Evolutionary conservation across 2,888 invertebrate species (phyloP).

Genomic region (Netelia fuscicornis): DNA sequence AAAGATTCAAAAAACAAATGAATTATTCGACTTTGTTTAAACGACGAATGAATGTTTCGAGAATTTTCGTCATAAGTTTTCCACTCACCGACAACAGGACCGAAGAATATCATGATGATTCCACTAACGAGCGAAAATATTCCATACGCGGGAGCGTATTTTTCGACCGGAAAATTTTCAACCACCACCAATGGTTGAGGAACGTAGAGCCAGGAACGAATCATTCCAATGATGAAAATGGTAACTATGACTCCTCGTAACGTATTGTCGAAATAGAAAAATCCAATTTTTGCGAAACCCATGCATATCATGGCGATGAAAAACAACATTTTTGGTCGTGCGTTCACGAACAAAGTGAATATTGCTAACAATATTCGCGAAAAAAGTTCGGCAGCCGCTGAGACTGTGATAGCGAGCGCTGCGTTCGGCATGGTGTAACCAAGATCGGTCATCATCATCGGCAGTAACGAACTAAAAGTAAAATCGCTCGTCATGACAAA

Average conservation of each 20-base stretch:
- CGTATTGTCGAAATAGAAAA: constrained; percentile 86
- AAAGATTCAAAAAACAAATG: neutral
- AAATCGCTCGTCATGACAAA: constrained; percentile 90
- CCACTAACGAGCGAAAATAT: constrained; percentile 91
- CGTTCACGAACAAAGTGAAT: constrained; percentile 87
- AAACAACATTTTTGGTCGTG: constrained; percentile 89
- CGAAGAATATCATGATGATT: constrained; percentile 88
- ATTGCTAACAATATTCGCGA: constrained; percentile 88
- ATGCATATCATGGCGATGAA: constrained; percentile 89
- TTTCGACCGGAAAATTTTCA: constrained; percentile 88
- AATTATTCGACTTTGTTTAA: constrained; percentile 4
- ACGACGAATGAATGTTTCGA: neutral
- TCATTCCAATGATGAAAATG: constrained; percentile 88
- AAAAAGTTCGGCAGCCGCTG: constrained; percentile 89
- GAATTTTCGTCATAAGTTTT: neutral
- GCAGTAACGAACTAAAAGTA: constrained; percentile 90
- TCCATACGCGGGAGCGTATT: constrained; percentile 91
- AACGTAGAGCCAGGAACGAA: constrained; percentile 90
- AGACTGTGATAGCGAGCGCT: constrained; percentile 89
- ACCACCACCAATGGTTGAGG: constrained; percentile 90
- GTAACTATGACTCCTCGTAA: constrained; percentile 87
- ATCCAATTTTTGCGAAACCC: constrained; percentile 89
- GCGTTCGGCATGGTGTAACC: constrained; percentile 87
- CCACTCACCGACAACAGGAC: constrained; percentile 88
- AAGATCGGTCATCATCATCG: constrained; percentile 87